Evolutionary conservation across 2,797 vertebrate genomes (phyloP).

Genomic region (Selene dorsalis): DNA sequence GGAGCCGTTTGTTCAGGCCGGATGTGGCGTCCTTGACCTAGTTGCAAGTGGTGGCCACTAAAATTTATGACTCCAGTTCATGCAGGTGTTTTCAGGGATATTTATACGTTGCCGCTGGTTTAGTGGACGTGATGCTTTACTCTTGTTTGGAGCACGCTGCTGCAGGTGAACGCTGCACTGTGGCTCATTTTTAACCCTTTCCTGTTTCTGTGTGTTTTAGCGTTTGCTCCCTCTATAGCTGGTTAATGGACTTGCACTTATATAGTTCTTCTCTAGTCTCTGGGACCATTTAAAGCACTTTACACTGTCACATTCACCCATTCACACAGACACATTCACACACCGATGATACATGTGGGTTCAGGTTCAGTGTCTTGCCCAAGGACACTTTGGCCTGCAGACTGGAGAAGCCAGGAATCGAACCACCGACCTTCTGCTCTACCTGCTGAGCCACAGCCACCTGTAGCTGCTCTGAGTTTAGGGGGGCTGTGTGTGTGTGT

Average conservation of each 20-base stretch:
- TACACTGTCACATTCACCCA: too few relatives aligned
- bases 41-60: slow-evolving; percentile 32
- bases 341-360: too few relatives aligned
- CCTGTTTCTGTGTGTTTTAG: background rate
- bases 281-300: too few relatives aligned
- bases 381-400: too few relatives aligned
- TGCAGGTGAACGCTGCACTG: background rate
- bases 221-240: background rate
- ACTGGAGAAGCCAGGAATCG: too few relatives aligned
- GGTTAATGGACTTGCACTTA: too few relatives aligned
- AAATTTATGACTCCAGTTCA: slow-evolving; percentile 51
- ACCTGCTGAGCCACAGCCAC: too few relatives aligned
- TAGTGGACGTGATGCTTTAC: background rate
- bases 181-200: background rate
- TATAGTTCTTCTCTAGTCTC: too few relatives aligned
- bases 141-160: background rate
- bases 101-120: slow-evolving; percentile 25
- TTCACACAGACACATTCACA: too few relatives aligned
- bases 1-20: slow-evolving; percentile 30
- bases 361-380: too few relatives aligned
- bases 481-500: background rate
- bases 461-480: background rate
- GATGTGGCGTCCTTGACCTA: slow-evolving; percentile 65
- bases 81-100: slow-evolving; percentile 34
- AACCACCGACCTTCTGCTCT: too few relatives aligned